Percentiles rank a stretch among this genome's conserved stretches.
phyloP scores from a whole-genome alignment of 2,797 vertebrate genomes.

The Megalops cyprinoides region DNA sequence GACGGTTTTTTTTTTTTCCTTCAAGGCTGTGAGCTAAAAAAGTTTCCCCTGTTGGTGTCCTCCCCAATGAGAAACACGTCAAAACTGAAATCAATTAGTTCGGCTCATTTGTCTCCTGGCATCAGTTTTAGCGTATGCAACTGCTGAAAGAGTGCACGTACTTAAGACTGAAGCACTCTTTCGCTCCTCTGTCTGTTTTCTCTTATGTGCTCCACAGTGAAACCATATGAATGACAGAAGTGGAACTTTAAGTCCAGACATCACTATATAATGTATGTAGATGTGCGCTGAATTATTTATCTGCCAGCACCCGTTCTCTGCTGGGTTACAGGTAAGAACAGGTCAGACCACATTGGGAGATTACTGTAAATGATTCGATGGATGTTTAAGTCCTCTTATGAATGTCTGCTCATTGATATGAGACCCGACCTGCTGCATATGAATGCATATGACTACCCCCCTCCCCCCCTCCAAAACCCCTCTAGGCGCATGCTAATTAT shows the following conservation, averaged over 20 bases:
- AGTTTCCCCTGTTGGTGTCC: not conserved
- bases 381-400: not conserved
- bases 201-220: not conserved
- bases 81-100: not conserved
- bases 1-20: not conserved
- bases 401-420: not conserved
- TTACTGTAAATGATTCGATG: conserved; percentile 4
- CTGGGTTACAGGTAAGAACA: not conserved
- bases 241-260: not conserved
- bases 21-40: not conserved
- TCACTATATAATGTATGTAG: not conserved
- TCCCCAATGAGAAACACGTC: not conserved
- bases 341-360: not conserved
- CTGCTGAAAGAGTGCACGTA: no score
- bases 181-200: not conserved
- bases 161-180: no score
- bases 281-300: conserved; percentile 20
- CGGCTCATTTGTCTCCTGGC: not conserved
- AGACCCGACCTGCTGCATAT: not conserved
- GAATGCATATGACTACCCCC: conserved; percentile 1
- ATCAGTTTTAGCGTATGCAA: not conserved
- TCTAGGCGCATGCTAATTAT: not conserved
- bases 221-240: not conserved
- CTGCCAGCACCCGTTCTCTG: not conserved
- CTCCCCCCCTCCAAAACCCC: not conserved